These are phyloP conservation scores for Carcharodon carcharias DNA, from an alignment of 2,797 vertebrate species.

Conservation along the genomic window DNA sequence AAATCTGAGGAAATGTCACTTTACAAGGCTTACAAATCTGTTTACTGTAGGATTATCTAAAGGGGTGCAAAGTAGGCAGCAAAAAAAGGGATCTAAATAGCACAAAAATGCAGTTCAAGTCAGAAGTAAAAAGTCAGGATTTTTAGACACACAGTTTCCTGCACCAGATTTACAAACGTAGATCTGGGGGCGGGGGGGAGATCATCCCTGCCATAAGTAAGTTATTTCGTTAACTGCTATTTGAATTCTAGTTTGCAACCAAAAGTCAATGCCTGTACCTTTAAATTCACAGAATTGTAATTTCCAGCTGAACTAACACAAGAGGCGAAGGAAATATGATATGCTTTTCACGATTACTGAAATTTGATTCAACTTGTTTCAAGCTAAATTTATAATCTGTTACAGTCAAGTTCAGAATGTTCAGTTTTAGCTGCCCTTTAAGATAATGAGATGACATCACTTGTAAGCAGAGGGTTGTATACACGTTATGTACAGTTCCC, in stretches of 20 bases:
- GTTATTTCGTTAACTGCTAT: background rate
- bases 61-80: background rate
- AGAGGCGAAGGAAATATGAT: background rate
- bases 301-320: background rate
- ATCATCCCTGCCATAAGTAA: background rate
- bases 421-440: background rate
- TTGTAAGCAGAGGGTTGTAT: background rate
- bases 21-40: background rate
- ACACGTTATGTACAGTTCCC: background rate
- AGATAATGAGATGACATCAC: conserved; percentile 9
- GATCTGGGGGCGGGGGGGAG: background rate
- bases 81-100: background rate
- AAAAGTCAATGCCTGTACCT: background rate
- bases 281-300: background rate
- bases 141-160: background rate
- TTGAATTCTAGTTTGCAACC: background rate
- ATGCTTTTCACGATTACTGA: background rate
- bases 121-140: background rate
- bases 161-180: background rate
- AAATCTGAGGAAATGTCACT: background rate
- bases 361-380: background rate
- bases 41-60: background rate
- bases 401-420: background rate
- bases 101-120: background rate
- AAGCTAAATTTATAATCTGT: background rate